Base-by-base conservation (phyloP, 2,113 vertebrate species). In the Pituophis catenifer region DNA sequence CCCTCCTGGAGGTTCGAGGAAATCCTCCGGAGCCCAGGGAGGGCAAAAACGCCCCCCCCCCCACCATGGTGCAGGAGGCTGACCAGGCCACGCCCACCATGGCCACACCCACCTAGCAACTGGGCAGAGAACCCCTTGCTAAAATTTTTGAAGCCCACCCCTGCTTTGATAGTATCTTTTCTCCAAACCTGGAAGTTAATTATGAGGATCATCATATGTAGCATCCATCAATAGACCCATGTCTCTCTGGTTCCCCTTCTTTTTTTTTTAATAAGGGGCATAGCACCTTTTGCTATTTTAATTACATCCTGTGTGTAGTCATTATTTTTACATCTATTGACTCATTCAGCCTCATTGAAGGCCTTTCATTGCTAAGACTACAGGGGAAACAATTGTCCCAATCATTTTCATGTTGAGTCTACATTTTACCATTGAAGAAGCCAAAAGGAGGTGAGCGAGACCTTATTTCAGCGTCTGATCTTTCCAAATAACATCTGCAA, bases 401-500 rank as follows among this genome's bases (percentile, higher is more conserved):
- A 12, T 24, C 54, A 50, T 81, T 86, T 58, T 59, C 26, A 91
- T 55, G 70, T 57, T 17, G 29, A 65, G 11, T 53, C 26, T 59
- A 58, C 89, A 48, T 44, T 29, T 86, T 52, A 2, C 17, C 29
- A n/a, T 53, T 53, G 53, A 33, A 33, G 19, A 13, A 52, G 26
- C 19, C 26, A 90, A 12, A 90, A 85, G 88, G 94, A 55, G 89
- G 53, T 91, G 90, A 26, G 1, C 92, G 95, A 91, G 90, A 88
- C 50, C 89, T 87, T 93, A 15, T 85, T 93, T 94, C 88, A 91
- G 87, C 50, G 81, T 53, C 89, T 95, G 91, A 92, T 93, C 94
- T 58, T 91, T 52, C 93, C 92, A 92, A 91, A 2, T 26, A 57
- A 53, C 70, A 0, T 87, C 89, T 75, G 48, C 5, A 91, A 90